A percentile compares a stretch with the other conserved stretches of the same genome.
phyloP scores from a whole-genome alignment of 2,888 invertebrate species.

The Neocrepidodera transversa region DNA sequence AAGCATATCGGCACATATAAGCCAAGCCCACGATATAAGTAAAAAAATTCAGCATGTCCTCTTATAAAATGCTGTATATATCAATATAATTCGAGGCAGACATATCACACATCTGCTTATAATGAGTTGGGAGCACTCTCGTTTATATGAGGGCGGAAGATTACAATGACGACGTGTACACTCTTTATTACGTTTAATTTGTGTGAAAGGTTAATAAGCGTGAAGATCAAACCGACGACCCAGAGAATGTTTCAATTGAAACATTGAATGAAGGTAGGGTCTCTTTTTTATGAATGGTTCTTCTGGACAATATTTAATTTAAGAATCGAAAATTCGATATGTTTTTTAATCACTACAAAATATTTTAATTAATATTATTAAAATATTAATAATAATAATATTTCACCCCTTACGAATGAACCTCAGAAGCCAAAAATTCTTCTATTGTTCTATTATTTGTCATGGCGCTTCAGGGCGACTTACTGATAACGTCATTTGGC shows the following conservation, averaged over 20 bases:
- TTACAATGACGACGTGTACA: constrained; percentile 20
- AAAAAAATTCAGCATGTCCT: too few species aligned
- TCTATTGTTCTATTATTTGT: too few species aligned
- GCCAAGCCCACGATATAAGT: too few species aligned
- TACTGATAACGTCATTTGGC: too few species aligned
- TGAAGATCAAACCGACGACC: constrained; percentile 38
- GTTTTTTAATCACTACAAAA: too few species aligned
- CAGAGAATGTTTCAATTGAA: constrained; percentile 20
- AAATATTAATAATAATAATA: too few species aligned
- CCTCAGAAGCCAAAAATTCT: too few species aligned
- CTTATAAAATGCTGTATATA: not conserved
- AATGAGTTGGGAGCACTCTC: constrained; percentile 5
- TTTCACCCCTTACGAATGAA: too few species aligned
- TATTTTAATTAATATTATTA: too few species aligned
- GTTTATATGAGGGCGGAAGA: constrained; percentile 31
- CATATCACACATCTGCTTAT: constrained; percentile 11
- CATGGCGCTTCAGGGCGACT: too few species aligned
- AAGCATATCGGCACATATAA: too few species aligned
- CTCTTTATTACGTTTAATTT: constrained; percentile 41
- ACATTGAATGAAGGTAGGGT: constrained; percentile 3
- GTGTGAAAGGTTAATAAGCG: constrained; percentile 51
- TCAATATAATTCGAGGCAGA: not conserved
- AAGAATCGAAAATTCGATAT: not conserved
- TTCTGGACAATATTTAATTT: not conserved
- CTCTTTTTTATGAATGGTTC: not conserved